Evolutionary conservation across 2,113 vertebrate species (phyloP), one percentile per base, ranked within the genome.

Genomic region (Gnathonemus longibarbis): DNA sequence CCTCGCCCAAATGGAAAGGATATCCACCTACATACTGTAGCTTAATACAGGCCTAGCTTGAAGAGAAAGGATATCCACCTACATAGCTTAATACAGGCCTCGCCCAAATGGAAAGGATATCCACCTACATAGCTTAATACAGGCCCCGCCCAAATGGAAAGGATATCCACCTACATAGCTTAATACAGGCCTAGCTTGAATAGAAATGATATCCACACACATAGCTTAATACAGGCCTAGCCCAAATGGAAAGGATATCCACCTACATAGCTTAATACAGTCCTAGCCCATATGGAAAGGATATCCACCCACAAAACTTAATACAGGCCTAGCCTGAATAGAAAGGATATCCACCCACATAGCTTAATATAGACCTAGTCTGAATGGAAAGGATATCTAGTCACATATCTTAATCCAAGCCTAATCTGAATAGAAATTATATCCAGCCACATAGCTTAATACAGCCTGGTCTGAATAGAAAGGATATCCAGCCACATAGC

Each of bases 1-100:
- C 21, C 21, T 27, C 10, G 0, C 11, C n/a, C 27, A 9, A 66
- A 66, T 66, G 2, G 9, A 66, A 66, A 66, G 0, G 8, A 27
- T 3, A 31, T 27, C 62, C 8, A n/a, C 0, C 0, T 3, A 8
- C 10, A 27, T n/a, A n/a, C n/a, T n/a, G n/a, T 27, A 70, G 8
- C n/a, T 70, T 70, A 70, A 70, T 70, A 27, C 3, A 70, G 19
- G n/a, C 8, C 21, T 70, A 3, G 0, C 11, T n/a, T 11, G 9
- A n/a, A 70, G 27, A 2, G 10, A 70, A 70, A 70, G 8, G 7
- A 27, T 66, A 9, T 70, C 19, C 10, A 56, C 0, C 5, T 19
- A 56, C 5, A 21, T 56, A 66, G 24, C 24, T 66, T 66, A 66
- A 74, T 35, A 74, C 11, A 35, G 2, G 2, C 49, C 3, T 15